Conservation (phyloP, 37 sponge, comb jelly and placozoan species). For the Amphimedon queenslandica region DNA sequence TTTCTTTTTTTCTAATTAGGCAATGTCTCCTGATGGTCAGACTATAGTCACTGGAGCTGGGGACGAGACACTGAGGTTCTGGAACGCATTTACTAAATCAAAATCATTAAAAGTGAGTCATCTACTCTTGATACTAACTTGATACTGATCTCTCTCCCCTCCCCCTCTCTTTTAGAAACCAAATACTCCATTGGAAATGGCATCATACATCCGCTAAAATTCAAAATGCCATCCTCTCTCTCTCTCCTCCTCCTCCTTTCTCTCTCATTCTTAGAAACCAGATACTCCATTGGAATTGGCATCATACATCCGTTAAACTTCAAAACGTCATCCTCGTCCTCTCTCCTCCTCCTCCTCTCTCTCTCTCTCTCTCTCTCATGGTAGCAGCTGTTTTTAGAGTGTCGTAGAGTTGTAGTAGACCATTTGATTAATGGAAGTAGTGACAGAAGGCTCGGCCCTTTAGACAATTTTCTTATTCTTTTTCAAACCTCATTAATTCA, state of each 20-base stretch:
- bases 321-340: neutral
- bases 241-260: neutral
- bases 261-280: slow-evolving; percentile 14
- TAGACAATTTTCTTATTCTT: no score
- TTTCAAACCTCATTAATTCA: no score
- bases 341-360: neutral
- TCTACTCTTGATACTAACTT: neutral
- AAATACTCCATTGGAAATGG: slow-evolving; percentile 53
- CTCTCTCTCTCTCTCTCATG: no score
- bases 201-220: slow-evolving; percentile 38
- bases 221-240: neutral
- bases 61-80: slow-evolving; percentile 93
- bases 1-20: slow-evolving; percentile 22
- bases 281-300: slow-evolving; percentile 53
- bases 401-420: no score
- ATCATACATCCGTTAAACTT: slow-evolving; percentile 39
- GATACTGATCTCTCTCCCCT: neutral
- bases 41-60: slow-evolving; percentile 93
- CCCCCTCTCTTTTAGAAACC: slow-evolving; percentile 28
- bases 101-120: slow-evolving; percentile 51
- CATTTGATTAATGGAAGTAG: no score
- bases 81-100: slow-evolving; percentile 94
- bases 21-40: slow-evolving; percentile 94
- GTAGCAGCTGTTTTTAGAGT: no score
- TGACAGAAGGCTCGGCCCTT: no score